Conservation (phyloP, 2,113 vertebrate genomes). For the Corvus hawaiiensis region DNA sequence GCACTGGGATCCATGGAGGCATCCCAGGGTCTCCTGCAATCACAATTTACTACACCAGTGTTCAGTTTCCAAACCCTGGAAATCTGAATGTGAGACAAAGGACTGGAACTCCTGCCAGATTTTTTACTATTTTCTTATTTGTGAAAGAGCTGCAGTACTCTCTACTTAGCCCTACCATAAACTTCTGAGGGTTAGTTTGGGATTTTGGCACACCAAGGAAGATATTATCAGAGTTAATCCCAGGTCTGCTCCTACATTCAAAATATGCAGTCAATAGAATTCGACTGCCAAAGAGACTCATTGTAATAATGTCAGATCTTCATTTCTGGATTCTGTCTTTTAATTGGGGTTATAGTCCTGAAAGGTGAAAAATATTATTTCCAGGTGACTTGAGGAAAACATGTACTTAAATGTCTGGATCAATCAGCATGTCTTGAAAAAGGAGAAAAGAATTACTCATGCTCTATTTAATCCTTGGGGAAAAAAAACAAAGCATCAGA, state of each 20-base stretch:
- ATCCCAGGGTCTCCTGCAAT: background rate
- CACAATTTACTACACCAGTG: background rate
- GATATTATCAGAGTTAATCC: background rate
- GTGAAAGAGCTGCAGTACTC: background rate
- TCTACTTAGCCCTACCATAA: background rate
- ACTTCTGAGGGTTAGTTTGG: background rate
- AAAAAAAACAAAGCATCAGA: background rate
- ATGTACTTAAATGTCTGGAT: background rate
- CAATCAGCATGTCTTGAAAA: background rate
- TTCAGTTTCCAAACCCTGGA: background rate
- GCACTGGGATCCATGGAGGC: accelerated
- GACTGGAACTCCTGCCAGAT: background rate
- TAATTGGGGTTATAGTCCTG: background rate
- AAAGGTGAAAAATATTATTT: background rate
- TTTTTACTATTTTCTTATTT: background rate
- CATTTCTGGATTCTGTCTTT: background rate
- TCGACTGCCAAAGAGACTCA: background rate
- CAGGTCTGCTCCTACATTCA: background rate
- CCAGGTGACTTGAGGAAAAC: background rate
- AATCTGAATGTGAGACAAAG: background rate
- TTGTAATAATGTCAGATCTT: background rate
- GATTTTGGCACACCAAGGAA: background rate
- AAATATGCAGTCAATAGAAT: background rate
- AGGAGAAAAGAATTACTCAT: background rate
- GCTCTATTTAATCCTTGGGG: background rate